Conservation (phyloP, 1,140 invertebrate species). For the Spodoptera litura region DNA sequence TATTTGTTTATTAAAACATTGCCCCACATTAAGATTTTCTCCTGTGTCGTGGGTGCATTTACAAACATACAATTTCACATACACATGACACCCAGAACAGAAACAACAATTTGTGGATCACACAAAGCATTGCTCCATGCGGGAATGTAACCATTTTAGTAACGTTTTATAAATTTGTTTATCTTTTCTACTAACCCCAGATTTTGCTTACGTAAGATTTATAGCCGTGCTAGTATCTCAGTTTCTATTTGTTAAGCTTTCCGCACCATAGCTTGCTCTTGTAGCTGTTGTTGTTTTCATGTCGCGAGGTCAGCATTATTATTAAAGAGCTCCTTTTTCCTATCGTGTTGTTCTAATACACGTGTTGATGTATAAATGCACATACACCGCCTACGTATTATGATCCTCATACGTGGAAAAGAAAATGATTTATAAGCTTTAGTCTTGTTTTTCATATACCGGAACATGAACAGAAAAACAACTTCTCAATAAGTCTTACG, state of each 20-base stretch:
- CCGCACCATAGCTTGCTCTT: not conserved
- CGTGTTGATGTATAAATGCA: no score
- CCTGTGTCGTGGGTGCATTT: no score
- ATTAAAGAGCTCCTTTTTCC: no score
- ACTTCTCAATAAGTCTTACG: constrained; percentile 54
- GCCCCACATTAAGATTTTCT: no score
- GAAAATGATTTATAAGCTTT: constrained; percentile 28
- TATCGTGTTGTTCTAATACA: no score
- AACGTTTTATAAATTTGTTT: no score
- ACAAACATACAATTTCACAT: no score
- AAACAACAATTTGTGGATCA: no score
- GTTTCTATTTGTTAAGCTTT: constrained; percentile 23
- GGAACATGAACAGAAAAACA: constrained; percentile 48
- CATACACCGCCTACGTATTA: not conserved
- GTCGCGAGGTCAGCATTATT: not conserved
- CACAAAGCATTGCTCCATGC: no score
- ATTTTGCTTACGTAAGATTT: constrained; percentile 2
- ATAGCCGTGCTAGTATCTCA: not conserved
- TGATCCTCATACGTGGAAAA: not conserved
- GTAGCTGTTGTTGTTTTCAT: not conserved
- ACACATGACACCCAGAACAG: no score
- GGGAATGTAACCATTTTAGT: no score
- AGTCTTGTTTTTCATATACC: constrained; percentile 50
- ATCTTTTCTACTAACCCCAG: not conserved
- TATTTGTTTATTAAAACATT: no score